Evolutionary conservation across 2,888 invertebrate genomes (phyloP), one percentile per base, ranked within the genome.

Genomic region (Eupithecia centaureata): DNA sequence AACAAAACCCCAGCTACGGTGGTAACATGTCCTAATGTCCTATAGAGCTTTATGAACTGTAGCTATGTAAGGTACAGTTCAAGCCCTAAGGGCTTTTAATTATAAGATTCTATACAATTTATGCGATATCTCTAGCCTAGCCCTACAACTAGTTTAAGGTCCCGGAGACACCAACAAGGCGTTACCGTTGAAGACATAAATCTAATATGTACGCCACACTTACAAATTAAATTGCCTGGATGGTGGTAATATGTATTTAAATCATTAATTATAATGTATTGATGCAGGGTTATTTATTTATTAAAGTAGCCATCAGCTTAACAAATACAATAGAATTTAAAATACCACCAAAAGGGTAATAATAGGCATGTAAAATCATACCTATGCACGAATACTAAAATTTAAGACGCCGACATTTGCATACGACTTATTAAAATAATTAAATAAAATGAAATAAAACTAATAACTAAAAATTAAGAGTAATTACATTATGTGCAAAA

Each of bases 101-200:
- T 61, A 61, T 52, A 61, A 27, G 52, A 28, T 56, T 27, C 35
- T 28, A 56, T 56, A 38, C 28, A 38, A 63, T 56, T 63, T 38
- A 56, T 56, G 15, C 18, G 30, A 1, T 56, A 28, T 18, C 30
- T 42, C 8, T 12, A 18, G 32, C 28, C 25, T 1, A 32, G 32
- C 28, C 25, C 2, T 25, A 10, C n/a, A 25, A 57, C 47, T 63
- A 61, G 30, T 12, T 56, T 12, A 42, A 63, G 27, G 33, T 61
- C 42, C 47, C 25, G 58, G 35, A 68, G 58, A 71, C 65, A 71
- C 63, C 60, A 60, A 47, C 70, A 67, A 61, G 72, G 69, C 68
- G 73, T 77, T 77, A 77, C 78, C 72, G 70, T 63, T 47, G 60
- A 52, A 69, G 72, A 69, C 80, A 83, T 84, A 82, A 84, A 84